A percentile compares a stretch with the other conserved stretches of the same genome.
Conservation (phyloP, 2,797 vertebrate species). For the Masticophis lateralis region DNA sequence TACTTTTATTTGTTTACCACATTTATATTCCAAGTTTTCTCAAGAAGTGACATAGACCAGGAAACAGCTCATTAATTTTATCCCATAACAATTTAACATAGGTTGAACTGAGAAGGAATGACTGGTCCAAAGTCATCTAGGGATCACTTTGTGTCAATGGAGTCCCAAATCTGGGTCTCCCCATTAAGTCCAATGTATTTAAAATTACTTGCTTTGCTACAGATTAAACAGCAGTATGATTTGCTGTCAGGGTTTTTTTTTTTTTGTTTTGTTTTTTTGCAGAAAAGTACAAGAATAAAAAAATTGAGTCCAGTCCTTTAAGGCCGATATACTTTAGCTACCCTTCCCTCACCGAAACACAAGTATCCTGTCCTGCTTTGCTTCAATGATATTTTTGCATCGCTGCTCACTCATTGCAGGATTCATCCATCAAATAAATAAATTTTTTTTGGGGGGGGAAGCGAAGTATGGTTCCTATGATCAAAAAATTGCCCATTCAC, state of each 20-base stretch:
- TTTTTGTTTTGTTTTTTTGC: accelerated
- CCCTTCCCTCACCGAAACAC: not conserved
- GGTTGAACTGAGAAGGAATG: not conserved
- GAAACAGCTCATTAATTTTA: not conserved
- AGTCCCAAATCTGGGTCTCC: not conserved
- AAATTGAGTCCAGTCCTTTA: not conserved
- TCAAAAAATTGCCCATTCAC: not conserved
- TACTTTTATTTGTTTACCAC: not conserved
- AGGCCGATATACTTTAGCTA: not conserved
- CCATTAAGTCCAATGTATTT: not conserved
- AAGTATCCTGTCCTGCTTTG: not conserved
- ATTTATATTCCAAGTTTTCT: not conserved
- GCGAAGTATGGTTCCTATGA: not conserved
- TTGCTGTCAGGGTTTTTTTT: not conserved
- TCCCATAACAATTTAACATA: not conserved
- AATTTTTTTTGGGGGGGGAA: not conserved
- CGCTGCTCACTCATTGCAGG: not conserved
- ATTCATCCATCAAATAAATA: not conserved
- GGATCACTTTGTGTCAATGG: not conserved
- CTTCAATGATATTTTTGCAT: not conserved
- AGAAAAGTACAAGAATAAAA: not conserved
- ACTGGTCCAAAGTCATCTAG: not conserved
- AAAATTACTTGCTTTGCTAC: not conserved
- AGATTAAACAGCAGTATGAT: not conserved
- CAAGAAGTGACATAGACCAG: not conserved